Evolutionary conservation across 2,797 vertebrate species (phyloP).

Genomic region (Sebastes nivosus): DNA sequence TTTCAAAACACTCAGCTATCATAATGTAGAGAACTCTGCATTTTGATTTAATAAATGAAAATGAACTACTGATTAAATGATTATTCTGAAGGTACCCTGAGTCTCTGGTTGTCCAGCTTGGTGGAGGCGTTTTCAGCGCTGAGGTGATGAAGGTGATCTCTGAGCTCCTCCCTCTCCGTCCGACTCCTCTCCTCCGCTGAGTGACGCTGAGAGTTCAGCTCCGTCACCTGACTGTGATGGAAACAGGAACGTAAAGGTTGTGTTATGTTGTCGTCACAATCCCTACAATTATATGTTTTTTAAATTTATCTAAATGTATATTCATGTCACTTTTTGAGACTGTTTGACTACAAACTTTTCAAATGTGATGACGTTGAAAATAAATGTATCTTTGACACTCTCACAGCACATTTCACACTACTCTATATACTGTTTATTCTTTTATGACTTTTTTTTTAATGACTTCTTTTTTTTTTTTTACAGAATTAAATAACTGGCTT

Average conservation of each 20-base stretch:
- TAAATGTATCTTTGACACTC: background rate
- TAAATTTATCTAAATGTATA: background rate
- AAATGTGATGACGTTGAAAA: background rate
- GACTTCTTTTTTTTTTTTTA: no score
- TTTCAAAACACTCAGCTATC: background rate
- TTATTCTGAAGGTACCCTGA: slow-evolving; percentile 78
- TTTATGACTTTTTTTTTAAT: background rate
- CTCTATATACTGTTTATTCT: background rate
- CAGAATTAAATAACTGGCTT: background rate
- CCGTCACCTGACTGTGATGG: slow-evolving; percentile 80
- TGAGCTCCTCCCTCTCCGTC: slow-evolving; percentile 80
- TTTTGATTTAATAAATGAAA: background rate
- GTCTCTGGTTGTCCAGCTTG: slow-evolving; percentile 87
- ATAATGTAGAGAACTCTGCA: background rate
- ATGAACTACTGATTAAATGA: background rate
- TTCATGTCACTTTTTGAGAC: background rate
- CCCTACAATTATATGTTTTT: background rate
- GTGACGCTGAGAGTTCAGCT: slow-evolving; percentile 80
- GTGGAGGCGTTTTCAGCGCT: slow-evolving; percentile 76
- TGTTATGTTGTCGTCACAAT: background rate
- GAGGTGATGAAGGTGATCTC: slow-evolving; percentile 82
- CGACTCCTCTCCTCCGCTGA: slow-evolving; percentile 80
- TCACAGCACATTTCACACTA: background rate
- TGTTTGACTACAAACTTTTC: background rate
- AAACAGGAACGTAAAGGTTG: background rate